Percentiles rank a stretch among this genome's conserved stretches.
phyloP scores from a whole-genome alignment of 2,113 vertebrate genomes.

The Amazona guildingii region DNA sequence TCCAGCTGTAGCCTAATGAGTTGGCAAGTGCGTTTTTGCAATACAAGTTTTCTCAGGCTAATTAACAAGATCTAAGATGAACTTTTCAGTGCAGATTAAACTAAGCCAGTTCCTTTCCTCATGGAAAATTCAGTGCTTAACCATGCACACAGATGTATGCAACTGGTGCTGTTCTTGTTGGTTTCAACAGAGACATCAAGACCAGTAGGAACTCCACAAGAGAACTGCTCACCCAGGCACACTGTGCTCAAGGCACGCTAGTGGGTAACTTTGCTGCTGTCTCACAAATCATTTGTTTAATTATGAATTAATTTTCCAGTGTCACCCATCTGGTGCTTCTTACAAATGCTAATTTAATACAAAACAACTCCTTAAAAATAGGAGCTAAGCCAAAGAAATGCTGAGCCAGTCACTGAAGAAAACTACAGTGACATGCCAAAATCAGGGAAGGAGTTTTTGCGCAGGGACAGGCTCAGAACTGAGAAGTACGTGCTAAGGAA shows the following conservation, averaged over 20 bases:
- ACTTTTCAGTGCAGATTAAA: neutral
- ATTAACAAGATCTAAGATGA: constrained; percentile 21
- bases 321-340: neutral
- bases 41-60: neutral
- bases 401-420: neutral
- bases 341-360: neutral
- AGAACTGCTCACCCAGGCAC: neutral
- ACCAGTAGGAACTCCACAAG: neutral
- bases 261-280: neutral
- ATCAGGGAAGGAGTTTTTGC: neutral
- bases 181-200: neutral
- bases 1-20: constrained; percentile 15
- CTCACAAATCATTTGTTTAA: neutral
- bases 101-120: neutral
- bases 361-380: neutral
- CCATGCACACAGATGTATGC: neutral
- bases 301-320: neutral
- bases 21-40: neutral
- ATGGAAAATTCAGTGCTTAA: neutral
- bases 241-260: neutral
- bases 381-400: neutral
- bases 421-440: neutral
- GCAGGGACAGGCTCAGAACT: neutral
- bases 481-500: neutral
- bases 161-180: neutral